Base-by-base conservation (phyloP, 2,113 vertebrate genomes). In the Megaleporinus macrocephalus region DNA sequence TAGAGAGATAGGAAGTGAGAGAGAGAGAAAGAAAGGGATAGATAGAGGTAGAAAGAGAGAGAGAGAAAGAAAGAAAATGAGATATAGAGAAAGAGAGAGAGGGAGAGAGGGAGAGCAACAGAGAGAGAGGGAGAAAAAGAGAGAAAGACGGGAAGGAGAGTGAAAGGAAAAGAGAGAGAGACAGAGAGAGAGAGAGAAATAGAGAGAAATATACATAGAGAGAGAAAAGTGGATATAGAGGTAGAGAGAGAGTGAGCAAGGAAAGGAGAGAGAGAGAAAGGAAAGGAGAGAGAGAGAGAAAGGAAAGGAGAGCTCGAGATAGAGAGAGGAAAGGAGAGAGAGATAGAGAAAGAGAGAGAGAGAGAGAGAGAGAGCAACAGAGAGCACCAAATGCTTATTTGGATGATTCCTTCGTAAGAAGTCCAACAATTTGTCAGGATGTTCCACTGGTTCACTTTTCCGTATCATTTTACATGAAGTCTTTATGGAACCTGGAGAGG, bases 251-350 rank as follows among this genome's bases (percentile, higher is more conserved):
- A 49, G 47, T 5, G 47, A 49, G 47, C 1, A 15, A 12, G 11
- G 14, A 15, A 3, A 15, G 14, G 47, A 49, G 47, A 77, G 27
- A 30, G 44, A 71, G 36, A 66, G 90, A 91, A 87, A 88, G 73
- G 73, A 5, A 41, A 30, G 51, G 73, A 78, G 53, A 77, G 51
- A 77, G 51, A 49, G 73, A 63, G 49, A 73, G 44, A 76, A 61
- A 70, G 66, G 74, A 68, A 73, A 15, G 83, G 76, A 86, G 80
- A 85, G 79, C n/a, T n/a, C 3, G 36, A 36, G 36, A 36, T 3
- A 36, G 36, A 36, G 36, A 36, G 90, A 91, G 87, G 87, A 69
- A 76, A 5, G 29, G 53, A 57, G 90, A 91, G 87, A 88, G 73
- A 76, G 10, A 41, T 30, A 59, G 73, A 78, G 61, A 77, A 41